These are phyloP conservation scores for Addax nasomaculatus DNA, from an alignment of 2,113 vertebrate genomes.

Conservation along the genomic window DNA sequence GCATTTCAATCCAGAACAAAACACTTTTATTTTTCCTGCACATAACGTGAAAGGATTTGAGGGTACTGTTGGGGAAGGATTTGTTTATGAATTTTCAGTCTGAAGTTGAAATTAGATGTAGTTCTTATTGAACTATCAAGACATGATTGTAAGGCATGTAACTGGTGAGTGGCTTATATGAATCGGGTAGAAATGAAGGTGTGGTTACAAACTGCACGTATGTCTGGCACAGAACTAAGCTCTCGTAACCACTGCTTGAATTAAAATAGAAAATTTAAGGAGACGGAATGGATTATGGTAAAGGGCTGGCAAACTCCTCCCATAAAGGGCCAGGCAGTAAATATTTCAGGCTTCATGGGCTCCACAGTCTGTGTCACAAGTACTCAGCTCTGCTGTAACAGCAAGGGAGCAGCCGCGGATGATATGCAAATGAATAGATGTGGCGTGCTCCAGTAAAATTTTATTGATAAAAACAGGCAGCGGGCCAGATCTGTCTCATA, in stretches of 20 bases:
- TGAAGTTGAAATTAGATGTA: neutral
- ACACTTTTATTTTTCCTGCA: neutral
- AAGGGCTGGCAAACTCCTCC: neutral
- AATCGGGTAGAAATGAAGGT: neutral
- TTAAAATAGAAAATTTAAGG: conserved; percentile 18
- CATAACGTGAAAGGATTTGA: neutral
- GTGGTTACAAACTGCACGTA: neutral
- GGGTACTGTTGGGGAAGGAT: neutral
- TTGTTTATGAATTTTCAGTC: neutral
- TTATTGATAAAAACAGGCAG: conserved; percentile 23
- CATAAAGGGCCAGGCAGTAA: neutral
- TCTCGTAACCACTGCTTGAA: neutral
- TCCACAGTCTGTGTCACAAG: neutral
- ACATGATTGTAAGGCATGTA: neutral
- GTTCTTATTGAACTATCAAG: neutral
- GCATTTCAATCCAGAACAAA: neutral
- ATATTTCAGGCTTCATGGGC: neutral
- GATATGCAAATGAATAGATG: neutral
- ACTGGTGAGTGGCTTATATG: neutral
- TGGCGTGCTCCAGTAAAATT: neutral
- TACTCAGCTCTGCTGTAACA: neutral
- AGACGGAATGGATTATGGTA: neutral
- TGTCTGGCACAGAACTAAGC: neutral
- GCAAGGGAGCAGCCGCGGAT: neutral
- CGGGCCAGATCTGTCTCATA: neutral